A percentile compares a stretch with the other conserved stretches of the same genome.
These are phyloP conservation scores for Brachypodius melanocephalos DNA, from an alignment of 2,113 vertebrate genomes.

Conservation along the genomic window DNA sequence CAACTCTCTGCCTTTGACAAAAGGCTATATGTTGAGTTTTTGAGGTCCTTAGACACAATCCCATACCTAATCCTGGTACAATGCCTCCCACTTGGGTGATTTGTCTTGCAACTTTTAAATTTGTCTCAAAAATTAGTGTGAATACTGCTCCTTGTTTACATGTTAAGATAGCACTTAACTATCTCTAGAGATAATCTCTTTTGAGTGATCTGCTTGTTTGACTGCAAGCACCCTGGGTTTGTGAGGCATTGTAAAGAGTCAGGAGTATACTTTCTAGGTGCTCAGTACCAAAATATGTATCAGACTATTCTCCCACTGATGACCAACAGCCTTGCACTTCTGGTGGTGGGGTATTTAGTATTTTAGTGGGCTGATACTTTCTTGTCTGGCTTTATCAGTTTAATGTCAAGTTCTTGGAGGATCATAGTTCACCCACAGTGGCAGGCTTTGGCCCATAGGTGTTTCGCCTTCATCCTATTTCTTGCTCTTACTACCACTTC, in stretches of 20 bases:
- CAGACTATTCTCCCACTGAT: neutral
- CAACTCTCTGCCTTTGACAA: neutral
- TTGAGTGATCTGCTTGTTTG: neutral
- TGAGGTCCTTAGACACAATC: neutral
- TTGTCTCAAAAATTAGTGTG: neutral
- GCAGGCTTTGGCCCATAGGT: neutral
- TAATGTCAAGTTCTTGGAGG: neutral
- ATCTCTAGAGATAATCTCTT: neutral
- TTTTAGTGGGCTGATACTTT: neutral
- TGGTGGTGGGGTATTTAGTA: neutral
- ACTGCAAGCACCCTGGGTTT: neutral
- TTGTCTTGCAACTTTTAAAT: neutral
- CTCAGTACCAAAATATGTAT: fast-evolving
- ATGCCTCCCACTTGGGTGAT: neutral
- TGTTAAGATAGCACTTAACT: neutral
- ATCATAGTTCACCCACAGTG: neutral
- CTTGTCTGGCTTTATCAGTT: neutral
- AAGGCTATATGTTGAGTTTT: neutral
- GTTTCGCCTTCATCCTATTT: neutral
- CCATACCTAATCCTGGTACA: neutral
- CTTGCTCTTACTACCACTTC: neutral
- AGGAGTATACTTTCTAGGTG: neutral
- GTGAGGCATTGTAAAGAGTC: neutral
- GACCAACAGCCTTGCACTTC: neutral
- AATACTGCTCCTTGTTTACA: neutral